Evolutionary conservation across 2,797 vertebrate genomes (phyloP).

Genomic region (Rhabdomys pumilio): DNA sequence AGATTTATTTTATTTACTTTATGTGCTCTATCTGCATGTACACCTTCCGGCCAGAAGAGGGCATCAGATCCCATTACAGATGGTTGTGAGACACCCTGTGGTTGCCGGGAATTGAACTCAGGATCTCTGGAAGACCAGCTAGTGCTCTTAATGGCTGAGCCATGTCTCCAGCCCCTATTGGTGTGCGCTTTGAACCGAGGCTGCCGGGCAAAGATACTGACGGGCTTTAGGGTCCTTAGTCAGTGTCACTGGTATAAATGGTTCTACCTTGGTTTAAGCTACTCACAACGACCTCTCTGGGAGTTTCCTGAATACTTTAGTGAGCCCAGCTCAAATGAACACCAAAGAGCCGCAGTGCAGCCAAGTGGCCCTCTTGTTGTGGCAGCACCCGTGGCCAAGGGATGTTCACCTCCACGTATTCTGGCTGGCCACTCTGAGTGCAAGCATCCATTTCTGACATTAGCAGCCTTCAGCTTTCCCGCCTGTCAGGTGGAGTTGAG

Average conservation of each 20-base stretch:
- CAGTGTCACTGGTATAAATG: neutral
- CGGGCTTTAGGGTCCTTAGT: neutral
- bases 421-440: neutral
- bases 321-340: too few species aligned
- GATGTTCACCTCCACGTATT: neutral
- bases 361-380: fast-evolving
- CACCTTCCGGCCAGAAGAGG: neutral
- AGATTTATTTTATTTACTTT: too few species aligned
- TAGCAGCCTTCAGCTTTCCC: neutral
- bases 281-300: too few species aligned
- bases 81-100: neutral
- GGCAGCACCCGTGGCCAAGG: neutral
- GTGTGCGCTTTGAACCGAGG: neutral
- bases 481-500: neutral
- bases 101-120: neutral
- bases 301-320: neutral
- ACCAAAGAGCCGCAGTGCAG: fast-evolving
- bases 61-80: neutral
- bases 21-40: neutral
- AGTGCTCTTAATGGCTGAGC: too few species aligned
- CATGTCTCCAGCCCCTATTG: too few species aligned
- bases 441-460: neutral
- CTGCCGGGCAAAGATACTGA: neutral
- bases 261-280: neutral
- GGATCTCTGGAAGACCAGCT: neutral